phyloP scores from a whole-genome alignment of 2,113 vertebrate species.

The Ibidorhyncha struthersii region DNA sequence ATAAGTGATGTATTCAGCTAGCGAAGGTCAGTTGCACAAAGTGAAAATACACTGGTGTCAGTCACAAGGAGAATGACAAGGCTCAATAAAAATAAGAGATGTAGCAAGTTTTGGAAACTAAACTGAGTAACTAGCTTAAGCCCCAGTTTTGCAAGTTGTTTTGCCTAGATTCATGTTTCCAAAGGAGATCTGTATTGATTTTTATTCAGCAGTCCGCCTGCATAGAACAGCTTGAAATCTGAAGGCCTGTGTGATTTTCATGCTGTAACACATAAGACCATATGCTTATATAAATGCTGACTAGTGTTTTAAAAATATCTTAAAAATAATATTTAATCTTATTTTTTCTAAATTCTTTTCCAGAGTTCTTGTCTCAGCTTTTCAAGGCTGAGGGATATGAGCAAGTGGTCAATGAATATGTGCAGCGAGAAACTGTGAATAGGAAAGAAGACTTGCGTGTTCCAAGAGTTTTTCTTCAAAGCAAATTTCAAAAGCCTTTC shows the following conservation, averaged over 20 bases:
- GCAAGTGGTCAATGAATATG: constrained; percentile 84
- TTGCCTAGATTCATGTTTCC: not conserved
- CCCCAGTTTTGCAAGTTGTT: not conserved
- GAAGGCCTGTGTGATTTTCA: not conserved
- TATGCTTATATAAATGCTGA: not conserved
- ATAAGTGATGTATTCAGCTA: not conserved
- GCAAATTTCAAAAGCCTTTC: constrained; percentile 87
- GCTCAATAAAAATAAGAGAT: not conserved
- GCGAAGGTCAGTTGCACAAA: not conserved
- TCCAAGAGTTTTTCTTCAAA: constrained; percentile 92
- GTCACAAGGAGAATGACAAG: not conserved
- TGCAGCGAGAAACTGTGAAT: constrained; percentile 92
- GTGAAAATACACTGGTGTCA: not conserved
- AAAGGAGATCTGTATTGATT: not conserved
- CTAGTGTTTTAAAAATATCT: constrained; percentile 22
- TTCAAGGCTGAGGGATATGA: constrained; percentile 81
- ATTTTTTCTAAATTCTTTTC: constrained; percentile 7
- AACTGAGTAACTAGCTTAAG: not conserved
- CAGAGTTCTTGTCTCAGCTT: constrained; percentile 86
- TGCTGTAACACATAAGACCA: not conserved
- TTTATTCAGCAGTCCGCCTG: not conserved
- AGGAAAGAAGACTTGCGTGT: constrained; percentile 92
- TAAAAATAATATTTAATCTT: not conserved
- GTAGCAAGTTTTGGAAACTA: not conserved
- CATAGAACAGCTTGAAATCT: not conserved